phyloP scores from a whole-genome alignment of 2,797 vertebrate species.

The Sebastes elongatus region DNA sequence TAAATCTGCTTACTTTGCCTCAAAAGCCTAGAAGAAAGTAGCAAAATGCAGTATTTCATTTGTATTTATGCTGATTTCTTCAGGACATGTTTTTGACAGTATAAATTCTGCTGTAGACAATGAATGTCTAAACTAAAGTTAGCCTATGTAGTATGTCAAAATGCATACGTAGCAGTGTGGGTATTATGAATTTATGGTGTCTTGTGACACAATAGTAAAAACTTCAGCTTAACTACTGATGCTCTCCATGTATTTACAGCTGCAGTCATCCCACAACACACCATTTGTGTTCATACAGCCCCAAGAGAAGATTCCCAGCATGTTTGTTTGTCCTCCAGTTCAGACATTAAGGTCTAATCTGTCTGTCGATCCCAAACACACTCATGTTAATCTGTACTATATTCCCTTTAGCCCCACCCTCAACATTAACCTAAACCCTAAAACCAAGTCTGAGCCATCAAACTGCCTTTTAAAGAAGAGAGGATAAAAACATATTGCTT shows the following conservation, averaged over 20 bases:
- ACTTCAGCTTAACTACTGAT: background rate
- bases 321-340: slow-evolving; percentile 34
- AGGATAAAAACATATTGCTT: background rate
- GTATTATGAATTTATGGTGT: background rate
- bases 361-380: background rate
- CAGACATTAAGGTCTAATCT: background rate
- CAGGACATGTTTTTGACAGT: no score
- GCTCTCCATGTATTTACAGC: background rate
- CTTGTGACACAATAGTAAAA: background rate
- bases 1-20: background rate
- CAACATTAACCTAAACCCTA: background rate
- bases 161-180: background rate
- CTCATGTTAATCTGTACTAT: background rate
- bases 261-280: no score
- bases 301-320: background rate
- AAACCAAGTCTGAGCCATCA: background rate
- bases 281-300: no score
- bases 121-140: background rate
- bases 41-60: background rate
- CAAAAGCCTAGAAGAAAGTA: background rate
- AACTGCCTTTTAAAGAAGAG: background rate
- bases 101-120: background rate
- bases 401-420: background rate
- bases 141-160: background rate
- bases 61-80: background rate